Conservation (phyloP, 2,888 invertebrate species). For the Nephrotoma appendiculata region DNA sequence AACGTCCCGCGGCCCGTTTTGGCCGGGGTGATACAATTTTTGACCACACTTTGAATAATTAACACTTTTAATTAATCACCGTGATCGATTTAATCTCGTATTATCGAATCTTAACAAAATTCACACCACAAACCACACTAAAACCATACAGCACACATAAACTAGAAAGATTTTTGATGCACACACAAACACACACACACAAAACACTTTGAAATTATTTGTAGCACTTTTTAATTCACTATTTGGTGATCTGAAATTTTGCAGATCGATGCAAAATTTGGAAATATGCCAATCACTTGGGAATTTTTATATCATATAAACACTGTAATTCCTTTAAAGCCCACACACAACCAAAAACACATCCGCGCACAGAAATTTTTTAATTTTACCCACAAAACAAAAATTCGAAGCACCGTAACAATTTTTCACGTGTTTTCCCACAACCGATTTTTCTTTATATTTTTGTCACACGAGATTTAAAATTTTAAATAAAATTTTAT, state of each 20-base stretch:
- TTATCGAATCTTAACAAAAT: no score
- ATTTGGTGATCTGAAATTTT: no score
- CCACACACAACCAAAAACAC: neutral
- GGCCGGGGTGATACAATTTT: constrained; percentile 32
- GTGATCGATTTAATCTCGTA: no score
- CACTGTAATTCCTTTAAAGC: neutral
- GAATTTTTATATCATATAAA: neutral
- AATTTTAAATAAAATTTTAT: neutral
- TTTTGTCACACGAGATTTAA: neutral
- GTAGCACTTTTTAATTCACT: no score
- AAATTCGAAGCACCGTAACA: neutral
- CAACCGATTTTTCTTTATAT: neutral
- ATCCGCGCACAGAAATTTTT: neutral
- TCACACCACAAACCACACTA: no score
- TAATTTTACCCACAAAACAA: neutral
- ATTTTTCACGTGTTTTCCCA: neutral
- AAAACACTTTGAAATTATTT: neutral
- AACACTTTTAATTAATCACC: neutral
- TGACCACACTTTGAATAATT: constrained; percentile 31
- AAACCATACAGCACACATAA: no score
- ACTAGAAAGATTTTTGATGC: no score
- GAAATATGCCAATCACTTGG: neutral
- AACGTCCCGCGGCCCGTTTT: constrained; percentile 32
- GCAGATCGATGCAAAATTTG: neutral
- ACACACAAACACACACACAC: neutral